phyloP scores from a whole-genome alignment of 1,140 invertebrate species.

The Drosophila ambigua region DNA sequence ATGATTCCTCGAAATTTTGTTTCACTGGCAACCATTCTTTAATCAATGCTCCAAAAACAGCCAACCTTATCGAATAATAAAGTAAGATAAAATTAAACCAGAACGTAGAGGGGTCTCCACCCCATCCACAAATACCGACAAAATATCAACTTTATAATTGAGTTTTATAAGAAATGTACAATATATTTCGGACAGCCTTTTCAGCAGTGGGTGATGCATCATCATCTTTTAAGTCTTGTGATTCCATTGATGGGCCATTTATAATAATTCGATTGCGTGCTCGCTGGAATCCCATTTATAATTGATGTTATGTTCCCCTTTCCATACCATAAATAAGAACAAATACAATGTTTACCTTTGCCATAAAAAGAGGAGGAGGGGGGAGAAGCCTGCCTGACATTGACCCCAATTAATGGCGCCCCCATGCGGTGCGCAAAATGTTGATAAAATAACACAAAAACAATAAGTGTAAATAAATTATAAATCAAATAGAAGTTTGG shows the following conservation, averaged over 20 bases:
- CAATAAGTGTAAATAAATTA: slow-evolving; percentile 53
- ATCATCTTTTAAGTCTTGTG: slow-evolving; percentile 77
- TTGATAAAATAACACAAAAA: slow-evolving; percentile 45
- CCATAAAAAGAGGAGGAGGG: slow-evolving; percentile 7
- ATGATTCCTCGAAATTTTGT: no score
- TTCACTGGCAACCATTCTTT: no score
- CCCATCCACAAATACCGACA: not conserved
- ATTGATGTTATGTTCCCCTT: slow-evolving; percentile 56
- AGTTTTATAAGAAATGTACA: not conserved
- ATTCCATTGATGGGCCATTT: slow-evolving; percentile 73
- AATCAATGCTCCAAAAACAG: not conserved
- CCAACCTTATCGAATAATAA: not conserved
- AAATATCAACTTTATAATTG: not conserved
- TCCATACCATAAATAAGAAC: slow-evolving; percentile 30
- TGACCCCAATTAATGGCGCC: slow-evolving; percentile 60
- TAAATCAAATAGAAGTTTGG: slow-evolving; percentile 44
- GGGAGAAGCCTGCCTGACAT: slow-evolving; percentile 55
- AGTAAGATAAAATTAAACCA: not conserved
- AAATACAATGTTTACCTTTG: slow-evolving; percentile 42
- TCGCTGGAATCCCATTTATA: slow-evolving; percentile 43
- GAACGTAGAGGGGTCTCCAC: slow-evolving; percentile 2
- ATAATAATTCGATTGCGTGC: slow-evolving; percentile 75
- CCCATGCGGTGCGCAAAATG: slow-evolving; percentile 34
- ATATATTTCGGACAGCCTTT: slow-evolving; percentile 4
- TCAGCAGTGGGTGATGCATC: slow-evolving; percentile 26